Percentiles rank a stretch among this genome's conserved stretches.
These are phyloP conservation scores for Frankliniella fusca DNA, from an alignment of 2,888 invertebrate genomes.

Conservation along the genomic window DNA sequence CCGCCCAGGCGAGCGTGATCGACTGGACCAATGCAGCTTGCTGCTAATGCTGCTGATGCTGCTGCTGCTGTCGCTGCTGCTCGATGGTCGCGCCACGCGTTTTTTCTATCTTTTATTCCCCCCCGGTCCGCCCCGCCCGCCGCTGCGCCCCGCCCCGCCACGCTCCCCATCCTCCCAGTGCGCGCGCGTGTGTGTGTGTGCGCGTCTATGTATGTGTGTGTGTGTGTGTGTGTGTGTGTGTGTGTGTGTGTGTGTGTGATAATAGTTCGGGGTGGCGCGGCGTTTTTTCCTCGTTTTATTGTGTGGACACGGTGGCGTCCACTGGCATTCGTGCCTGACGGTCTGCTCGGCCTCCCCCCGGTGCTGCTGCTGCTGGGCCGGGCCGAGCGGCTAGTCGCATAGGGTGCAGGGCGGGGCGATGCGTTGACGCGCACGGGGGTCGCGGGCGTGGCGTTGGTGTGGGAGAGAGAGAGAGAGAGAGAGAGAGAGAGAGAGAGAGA, in stretches of 20 bases:
- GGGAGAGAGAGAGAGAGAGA: conserved; percentile 32
- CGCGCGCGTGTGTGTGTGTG: neutral
- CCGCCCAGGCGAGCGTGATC: neutral
- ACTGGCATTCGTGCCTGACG: conserved; percentile 11
- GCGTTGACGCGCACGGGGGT: conserved; percentile 21
- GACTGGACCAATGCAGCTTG: conserved; percentile 8
- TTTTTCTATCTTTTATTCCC: conserved; percentile 23
- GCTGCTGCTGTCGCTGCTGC: neutral
- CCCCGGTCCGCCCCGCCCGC: neutral
- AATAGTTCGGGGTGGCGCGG: conserved; percentile 15
- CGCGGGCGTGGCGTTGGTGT: neutral
- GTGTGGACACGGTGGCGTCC: conserved; percentile 25
- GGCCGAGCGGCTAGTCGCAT: too few relatives aligned
- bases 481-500: conserved; percentile 24
- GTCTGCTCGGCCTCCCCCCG: neutral
- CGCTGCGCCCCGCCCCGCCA: neutral
- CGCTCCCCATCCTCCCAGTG: neutral
- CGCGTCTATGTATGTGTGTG: neutral
- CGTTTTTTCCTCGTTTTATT: conserved; percentile 17
- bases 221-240: neutral
- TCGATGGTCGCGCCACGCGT: neutral
- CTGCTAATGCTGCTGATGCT: conserved; percentile 16
- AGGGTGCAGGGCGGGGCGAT: neutral
- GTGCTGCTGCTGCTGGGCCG: neutral
- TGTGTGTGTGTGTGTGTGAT: neutral